Evolutionary conservation across 2,797 vertebrate species (phyloP).

Genomic region (Alauda arvensis): DNA sequence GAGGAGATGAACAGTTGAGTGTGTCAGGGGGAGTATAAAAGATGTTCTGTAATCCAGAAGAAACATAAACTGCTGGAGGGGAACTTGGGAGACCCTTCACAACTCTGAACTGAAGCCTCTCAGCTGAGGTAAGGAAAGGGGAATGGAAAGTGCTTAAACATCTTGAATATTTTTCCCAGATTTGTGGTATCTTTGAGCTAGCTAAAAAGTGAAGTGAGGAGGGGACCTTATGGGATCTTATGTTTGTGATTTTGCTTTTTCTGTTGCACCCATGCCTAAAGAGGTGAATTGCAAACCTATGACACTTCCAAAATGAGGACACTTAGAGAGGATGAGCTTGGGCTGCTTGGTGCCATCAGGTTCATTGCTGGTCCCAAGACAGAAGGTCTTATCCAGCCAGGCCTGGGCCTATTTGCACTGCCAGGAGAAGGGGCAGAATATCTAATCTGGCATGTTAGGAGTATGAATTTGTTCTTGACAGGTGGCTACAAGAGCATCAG

Average conservation of each 20-base stretch:
- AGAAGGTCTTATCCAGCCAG: not conserved
- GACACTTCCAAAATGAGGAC: not conserved
- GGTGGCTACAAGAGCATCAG: not conserved
- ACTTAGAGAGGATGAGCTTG: not conserved
- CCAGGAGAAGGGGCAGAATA: not conserved
- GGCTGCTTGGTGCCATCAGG: not conserved
- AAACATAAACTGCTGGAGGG: not conserved
- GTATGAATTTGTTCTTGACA: not conserved
- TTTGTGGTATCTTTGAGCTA: not conserved
- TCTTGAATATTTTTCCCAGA: not conserved
- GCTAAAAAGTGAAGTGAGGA: not conserved
- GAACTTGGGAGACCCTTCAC: not conserved
- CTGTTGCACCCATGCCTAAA: not conserved
- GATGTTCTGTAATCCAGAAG: not conserved
- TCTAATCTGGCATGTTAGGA: not conserved
- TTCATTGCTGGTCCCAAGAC: not conserved
- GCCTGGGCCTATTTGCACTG: not conserved
- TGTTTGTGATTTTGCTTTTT: not conserved
- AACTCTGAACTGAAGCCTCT: not conserved
- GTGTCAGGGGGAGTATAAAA: fast-evolving
- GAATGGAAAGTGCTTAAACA: not conserved
- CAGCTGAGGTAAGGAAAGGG: not conserved
- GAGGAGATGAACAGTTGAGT: not conserved
- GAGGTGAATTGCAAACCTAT: not conserved
- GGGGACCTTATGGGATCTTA: fast-evolving